These are phyloP conservation scores for Campaea margaritaria DNA, from an alignment of 2,888 invertebrate species.

Conservation along the genomic window DNA sequence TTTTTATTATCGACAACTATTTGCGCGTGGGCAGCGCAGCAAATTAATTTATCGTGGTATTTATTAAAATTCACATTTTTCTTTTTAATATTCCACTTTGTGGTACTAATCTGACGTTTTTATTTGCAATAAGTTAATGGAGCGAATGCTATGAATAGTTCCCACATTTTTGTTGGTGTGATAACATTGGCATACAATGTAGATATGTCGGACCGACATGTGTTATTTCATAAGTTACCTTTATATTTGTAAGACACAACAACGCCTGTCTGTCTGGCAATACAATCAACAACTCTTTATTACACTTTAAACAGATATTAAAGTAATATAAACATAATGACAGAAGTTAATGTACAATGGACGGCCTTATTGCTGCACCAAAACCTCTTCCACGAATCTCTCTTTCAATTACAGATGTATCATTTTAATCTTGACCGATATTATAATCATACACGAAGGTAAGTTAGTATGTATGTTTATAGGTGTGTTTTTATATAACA, in stretches of 20 bases:
- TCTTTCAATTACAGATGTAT: too few species aligned
- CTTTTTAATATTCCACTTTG: conserved; percentile 10
- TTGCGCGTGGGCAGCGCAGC: conserved; percentile 32
- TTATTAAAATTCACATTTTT: conserved; percentile 25
- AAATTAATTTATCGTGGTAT: conserved; percentile 19
- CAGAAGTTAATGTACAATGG: background rate
- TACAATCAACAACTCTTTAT: background rate
- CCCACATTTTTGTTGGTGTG: conserved; percentile 27
- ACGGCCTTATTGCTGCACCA: background rate
- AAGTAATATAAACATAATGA: too few species aligned
- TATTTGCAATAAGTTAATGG: conserved; percentile 20
- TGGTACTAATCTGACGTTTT: conserved; percentile 25
- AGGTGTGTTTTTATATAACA: too few species aligned
- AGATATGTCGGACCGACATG: conserved; percentile 13
- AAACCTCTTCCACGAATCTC: too few species aligned
- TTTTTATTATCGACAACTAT: conserved; percentile 25
- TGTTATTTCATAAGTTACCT: conserved; percentile 16
- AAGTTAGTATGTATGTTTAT: too few species aligned
- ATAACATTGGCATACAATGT: conserved; percentile 24
- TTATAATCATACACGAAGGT: too few species aligned
- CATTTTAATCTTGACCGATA: too few species aligned
- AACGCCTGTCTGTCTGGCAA: background rate
- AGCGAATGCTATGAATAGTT: conserved; percentile 21
- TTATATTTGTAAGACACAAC: background rate
- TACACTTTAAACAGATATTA: too few species aligned